phyloP scores from a whole-genome alignment of 2,888 invertebrate species.

The Enchytraeus crypticus region DNA sequence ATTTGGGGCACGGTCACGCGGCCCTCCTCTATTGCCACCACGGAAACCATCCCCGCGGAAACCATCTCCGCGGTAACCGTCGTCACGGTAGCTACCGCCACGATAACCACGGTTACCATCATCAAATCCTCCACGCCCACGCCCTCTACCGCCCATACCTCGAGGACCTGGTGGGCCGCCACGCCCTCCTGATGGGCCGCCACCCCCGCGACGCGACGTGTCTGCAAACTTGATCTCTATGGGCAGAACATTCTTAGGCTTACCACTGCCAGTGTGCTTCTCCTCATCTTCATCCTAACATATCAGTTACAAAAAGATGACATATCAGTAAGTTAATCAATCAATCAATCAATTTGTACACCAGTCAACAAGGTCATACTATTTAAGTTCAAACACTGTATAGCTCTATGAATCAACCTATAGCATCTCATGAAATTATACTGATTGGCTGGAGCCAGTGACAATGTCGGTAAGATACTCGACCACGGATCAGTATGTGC shows the following conservation, averaged over 20 bases:
- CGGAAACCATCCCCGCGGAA: conserved; percentile 19
- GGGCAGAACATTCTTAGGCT: conserved; percentile 35
- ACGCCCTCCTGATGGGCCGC: conserved; percentile 33
- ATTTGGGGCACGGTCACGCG: conserved; percentile 57
- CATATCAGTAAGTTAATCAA: too few relatives aligned
- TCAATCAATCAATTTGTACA: too few relatives aligned
- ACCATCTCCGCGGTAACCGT: conserved; percentile 14
- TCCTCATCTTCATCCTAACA: conserved; percentile 27
- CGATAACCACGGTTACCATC: conserved; percentile 16
- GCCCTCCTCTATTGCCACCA: conserved; percentile 21
- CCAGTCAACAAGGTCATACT: too few relatives aligned
- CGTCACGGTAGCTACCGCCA: conserved; percentile 18
- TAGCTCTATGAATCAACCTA: too few relatives aligned
- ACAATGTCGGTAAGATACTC: too few relatives aligned
- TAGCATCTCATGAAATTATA: too few relatives aligned
- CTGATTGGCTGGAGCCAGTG: too few relatives aligned
- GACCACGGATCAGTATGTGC: too few relatives aligned
- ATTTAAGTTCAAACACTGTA: too few relatives aligned
- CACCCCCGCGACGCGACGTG: conserved; percentile 36
- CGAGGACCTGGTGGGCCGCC: conserved; percentile 21
- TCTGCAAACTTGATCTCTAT: conserved; percentile 48
- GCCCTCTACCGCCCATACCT: conserved; percentile 19
- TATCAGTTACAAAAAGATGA: too few relatives aligned
- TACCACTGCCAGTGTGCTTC: conserved; percentile 18
- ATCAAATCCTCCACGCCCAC: conserved; percentile 29